A percentile compares a stretch with the other conserved stretches of the same genome.
phyloP scores from a whole-genome alignment of 2,888 invertebrate species.

The Lasioglossum zephyrum region DNA sequence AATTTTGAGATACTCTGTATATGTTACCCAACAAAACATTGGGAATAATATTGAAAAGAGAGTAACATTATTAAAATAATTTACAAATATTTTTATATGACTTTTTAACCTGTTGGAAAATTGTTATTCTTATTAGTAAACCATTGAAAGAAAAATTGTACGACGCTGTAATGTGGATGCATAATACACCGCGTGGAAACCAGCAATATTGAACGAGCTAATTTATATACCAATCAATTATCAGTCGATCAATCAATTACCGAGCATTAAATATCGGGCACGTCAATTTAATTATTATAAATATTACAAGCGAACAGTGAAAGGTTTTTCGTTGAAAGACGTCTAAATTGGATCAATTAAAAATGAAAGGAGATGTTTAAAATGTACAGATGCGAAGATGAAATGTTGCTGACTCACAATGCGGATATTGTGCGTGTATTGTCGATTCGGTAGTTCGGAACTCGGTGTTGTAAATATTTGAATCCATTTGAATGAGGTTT shows the following conservation, averaged over 20 bases:
- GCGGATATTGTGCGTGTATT: not conserved
- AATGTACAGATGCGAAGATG: not conserved
- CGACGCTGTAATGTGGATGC: not conserved
- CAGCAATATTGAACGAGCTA: not conserved
- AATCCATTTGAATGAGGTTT: not conserved
- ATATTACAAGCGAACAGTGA: not conserved
- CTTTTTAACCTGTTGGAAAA: not conserved
- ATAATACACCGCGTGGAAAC: not conserved
- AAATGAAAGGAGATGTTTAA: not conserved
- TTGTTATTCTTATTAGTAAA: not conserved
- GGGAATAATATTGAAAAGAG: not conserved
- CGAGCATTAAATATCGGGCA: not conserved
- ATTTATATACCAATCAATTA: not conserved
- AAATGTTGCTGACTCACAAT: not conserved
- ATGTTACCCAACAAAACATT: not conserved
- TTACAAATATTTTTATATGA: not conserved
- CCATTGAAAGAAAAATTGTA: not conserved
- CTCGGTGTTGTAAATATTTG: not conserved
- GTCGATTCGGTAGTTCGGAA: not conserved
- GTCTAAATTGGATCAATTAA: not conserved
- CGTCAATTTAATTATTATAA: not conserved
- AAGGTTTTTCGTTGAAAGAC: not conserved
- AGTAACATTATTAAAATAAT: not conserved
- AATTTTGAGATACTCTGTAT: no score
- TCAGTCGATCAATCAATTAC: not conserved